Conservation (phyloP, 2,113 vertebrate genomes). For the Geothlypis trichas region DNA sequence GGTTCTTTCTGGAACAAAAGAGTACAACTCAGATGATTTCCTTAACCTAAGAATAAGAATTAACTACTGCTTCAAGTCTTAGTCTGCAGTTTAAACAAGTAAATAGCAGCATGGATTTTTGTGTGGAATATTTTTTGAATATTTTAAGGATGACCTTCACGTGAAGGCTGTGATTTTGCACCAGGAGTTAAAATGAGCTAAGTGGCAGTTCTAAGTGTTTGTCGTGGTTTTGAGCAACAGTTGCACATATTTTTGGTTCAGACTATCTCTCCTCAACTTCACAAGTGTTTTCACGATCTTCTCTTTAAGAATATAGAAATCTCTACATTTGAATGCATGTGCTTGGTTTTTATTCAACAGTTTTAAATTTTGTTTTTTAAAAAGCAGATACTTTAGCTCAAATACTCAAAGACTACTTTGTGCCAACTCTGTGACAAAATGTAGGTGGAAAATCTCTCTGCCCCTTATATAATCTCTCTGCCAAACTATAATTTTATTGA, state of each 20-base stretch:
- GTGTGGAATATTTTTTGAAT: not conserved
- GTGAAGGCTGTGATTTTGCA: not conserved
- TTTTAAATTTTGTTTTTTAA: not conserved
- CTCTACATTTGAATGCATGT: not conserved
- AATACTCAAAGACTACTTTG: not conserved
- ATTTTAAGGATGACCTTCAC: not conserved
- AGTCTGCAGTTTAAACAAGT: not conserved
- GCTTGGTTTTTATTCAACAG: not conserved
- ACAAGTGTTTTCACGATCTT: not conserved
- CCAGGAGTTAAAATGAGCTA: not conserved
- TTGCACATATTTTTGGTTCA: not conserved
- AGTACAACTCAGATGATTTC: not conserved
- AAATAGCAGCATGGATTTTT: not conserved
- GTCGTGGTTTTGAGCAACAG: not conserved
- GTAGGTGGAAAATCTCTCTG: not conserved
- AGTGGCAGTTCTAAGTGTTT: not conserved
- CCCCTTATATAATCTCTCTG: not conserved
- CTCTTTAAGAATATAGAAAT: not conserved
- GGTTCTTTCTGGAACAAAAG: not conserved
- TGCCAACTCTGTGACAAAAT: not conserved
- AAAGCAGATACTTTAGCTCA: not conserved
- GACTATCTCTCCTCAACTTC: not conserved
- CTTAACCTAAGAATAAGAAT: not conserved
- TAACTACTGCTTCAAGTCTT: not conserved
- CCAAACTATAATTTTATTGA: not conserved